Evolutionary conservation across 2,888 invertebrate genomes (phyloP), one percentile per base, ranked within the genome.

Genomic region (Aleiodes testaceus): DNA sequence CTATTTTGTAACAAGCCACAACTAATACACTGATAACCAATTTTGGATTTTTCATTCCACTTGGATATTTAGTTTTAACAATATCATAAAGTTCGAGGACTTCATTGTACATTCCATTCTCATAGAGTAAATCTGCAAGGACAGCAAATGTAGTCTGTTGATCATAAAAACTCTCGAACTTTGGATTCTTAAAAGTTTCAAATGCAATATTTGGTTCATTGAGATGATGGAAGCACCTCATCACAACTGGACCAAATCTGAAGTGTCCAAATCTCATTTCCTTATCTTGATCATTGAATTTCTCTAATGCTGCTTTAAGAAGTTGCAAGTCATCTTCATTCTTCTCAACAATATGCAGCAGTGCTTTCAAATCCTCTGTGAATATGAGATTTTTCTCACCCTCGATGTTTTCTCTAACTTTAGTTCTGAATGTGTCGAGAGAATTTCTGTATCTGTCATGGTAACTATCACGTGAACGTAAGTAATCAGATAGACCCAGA

Each of bases 281-380:
- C 74, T 91, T 90, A 74, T 92, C 93, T 83, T 95, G 94, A 16
- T 88, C 84, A 80, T 93, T 92, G 80, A 93, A 95, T 92, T 92
- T 93, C 85, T 90, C 90, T 75, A 94, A 88, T 94, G 95, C 95
- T 79, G 90, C 89, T 7, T 89, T 79, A 1, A 93, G 83, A 16
- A 95, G 87, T 6, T 91, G 87, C 12, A 94, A 76, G 83, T 95
- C 95, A 9, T 89, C 84, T 2, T 88, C 84, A 42, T 88, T 89
- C 30, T 89, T 90, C 72, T 93, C 91, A 2, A 91, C 91, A 66
- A 95, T 85, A 81, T 95, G 93, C 3, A 94, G 84, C 91, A 95
- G 93, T 83, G 93, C 94, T 85, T 95, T 95, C 11, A 96, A 88
- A 87, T 96, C 96, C 88, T 95, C 95, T 5, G 95, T 94, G 81